These are phyloP conservation scores for Molossus alvarezi DNA, from an alignment of 2,797 vertebrate species.

Conservation along the genomic window DNA sequence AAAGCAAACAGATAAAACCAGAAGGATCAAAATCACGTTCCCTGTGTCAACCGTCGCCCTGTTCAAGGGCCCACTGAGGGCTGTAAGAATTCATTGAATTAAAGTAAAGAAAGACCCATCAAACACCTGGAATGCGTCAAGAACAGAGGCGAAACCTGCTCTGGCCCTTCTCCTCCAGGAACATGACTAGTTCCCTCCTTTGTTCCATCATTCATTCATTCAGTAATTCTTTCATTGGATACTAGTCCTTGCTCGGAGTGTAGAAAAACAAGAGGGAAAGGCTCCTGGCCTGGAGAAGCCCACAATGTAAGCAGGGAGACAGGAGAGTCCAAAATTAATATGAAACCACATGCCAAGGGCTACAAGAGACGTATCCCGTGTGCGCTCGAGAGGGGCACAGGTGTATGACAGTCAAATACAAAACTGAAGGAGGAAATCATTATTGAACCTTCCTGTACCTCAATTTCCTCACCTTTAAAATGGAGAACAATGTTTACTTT, in stretches of 20 bases:
- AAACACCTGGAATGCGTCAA: not conserved
- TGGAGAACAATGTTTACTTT: not conserved
- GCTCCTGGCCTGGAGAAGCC: not conserved
- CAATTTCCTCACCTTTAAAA: not conserved
- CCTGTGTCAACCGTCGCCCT: not conserved
- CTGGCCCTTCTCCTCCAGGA: not conserved
- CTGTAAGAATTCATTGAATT: not conserved
- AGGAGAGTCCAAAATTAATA: not conserved
- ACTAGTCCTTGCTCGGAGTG: not conserved
- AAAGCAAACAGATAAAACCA: not conserved
- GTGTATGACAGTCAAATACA: too few species aligned
- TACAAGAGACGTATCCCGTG: not conserved
- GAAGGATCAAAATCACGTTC: not conserved
- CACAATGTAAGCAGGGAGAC: not conserved
- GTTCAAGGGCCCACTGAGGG: not conserved
- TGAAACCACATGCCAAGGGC: not conserved
- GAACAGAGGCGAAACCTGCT: not conserved
- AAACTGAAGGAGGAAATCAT: not conserved
- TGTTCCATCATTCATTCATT: not conserved
- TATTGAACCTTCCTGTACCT: not conserved
- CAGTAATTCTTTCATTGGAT: not conserved
- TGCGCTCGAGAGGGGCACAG: not conserved
- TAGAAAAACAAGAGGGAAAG: not conserved
- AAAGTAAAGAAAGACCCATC: not conserved
- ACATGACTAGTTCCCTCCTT: not conserved